These are phyloP conservation scores for Nothocercus julius DNA, from an alignment of 2,113 vertebrate genomes.

Conservation along the genomic window DNA sequence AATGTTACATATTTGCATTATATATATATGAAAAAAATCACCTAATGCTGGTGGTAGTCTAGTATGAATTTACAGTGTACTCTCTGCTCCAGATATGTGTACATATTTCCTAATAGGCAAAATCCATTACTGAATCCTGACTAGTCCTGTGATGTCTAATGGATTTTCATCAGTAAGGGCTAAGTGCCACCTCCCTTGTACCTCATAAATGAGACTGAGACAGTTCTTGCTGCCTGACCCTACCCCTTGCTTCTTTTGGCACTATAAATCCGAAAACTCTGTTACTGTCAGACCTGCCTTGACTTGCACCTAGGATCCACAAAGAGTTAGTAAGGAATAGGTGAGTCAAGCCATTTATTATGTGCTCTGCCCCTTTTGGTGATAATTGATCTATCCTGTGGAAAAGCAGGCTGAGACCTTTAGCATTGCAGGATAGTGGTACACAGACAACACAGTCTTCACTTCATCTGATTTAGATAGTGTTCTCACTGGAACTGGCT, in stretches of 20 bases:
- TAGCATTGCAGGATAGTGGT: not conserved
- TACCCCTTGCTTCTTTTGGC: not conserved
- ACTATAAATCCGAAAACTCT: not conserved
- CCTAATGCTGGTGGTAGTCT: accelerated
- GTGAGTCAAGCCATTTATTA: not conserved
- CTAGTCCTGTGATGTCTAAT: not conserved
- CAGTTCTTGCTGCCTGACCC: not conserved
- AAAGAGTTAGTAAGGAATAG: not conserved
- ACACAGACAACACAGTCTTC: not conserved
- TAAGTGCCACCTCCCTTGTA: not conserved
- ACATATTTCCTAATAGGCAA: not conserved
- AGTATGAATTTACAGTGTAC: not conserved
- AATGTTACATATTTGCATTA: not conserved
- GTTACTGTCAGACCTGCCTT: not conserved
- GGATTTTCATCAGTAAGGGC: not conserved
- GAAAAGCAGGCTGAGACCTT: not conserved
- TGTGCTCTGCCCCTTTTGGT: not conserved
- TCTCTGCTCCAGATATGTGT: not conserved
- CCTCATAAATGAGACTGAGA: not conserved
- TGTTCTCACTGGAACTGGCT: not conserved
- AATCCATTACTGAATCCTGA: not conserved
- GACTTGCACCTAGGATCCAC: not conserved
- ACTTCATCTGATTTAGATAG: not conserved
- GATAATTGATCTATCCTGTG: too few relatives aligned
- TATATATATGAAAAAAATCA: not conserved